Conservation (phyloP, 2,113 vertebrate species). For the Rissa tridactyla region DNA sequence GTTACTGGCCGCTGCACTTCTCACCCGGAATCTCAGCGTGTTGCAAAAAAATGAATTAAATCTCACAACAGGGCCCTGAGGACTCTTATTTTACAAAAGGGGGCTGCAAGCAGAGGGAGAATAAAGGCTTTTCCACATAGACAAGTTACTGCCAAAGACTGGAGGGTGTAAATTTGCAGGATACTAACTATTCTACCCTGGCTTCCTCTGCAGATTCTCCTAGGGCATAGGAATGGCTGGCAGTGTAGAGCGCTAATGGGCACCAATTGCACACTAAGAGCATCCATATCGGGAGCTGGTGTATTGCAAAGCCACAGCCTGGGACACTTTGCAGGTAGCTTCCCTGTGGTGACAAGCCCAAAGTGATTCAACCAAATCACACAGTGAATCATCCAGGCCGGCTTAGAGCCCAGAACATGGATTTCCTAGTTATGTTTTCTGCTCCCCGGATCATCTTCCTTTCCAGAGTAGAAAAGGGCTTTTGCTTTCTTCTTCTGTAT, state of each 20-base stretch:
- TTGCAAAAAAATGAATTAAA: constrained; percentile 55
- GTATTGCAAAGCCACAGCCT: neutral
- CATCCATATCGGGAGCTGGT: neutral
- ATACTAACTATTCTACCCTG: neutral
- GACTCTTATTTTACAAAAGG: constrained; percentile 9
- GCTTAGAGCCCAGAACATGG: neutral
- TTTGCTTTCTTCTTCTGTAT: neutral
- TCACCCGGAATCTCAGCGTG: constrained; percentile 44
- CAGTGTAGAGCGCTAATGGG: neutral
- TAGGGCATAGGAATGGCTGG: neutral
- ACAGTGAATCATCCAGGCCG: neutral
- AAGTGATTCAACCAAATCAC: neutral
- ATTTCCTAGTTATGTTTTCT: neutral
- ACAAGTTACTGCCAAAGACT: neutral
- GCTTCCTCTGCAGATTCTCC: neutral
- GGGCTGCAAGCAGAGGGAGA: neutral
- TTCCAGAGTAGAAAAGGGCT: neutral
- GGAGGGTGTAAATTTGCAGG: neutral
- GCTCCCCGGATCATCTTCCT: neutral
- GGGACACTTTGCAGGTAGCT: neutral
- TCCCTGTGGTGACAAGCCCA: neutral
- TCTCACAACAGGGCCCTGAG: constrained; percentile 28
- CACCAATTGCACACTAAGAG: neutral
- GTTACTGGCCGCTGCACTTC: neutral
- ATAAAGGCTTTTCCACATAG: neutral